phyloP scores from a whole-genome alignment of 1,140 invertebrate species.

The Brachystomella parvula region DNA sequence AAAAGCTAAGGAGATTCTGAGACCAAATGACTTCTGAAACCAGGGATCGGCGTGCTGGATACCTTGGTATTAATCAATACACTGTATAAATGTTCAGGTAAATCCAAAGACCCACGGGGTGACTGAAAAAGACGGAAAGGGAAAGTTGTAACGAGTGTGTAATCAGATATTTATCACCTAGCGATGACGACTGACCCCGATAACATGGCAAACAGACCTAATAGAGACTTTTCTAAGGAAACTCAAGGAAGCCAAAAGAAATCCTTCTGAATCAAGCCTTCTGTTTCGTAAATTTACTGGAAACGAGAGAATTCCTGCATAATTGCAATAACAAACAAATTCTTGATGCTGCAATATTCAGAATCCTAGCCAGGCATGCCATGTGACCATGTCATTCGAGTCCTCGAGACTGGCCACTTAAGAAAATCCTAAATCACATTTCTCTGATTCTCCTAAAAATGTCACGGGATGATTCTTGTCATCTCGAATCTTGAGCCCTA shows the following conservation, averaged over 20 bases:
- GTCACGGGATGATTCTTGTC: neutral
- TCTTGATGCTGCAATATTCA: neutral
- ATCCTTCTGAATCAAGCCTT: too few relatives aligned
- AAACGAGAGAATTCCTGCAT: neutral
- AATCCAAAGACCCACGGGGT: too few relatives aligned
- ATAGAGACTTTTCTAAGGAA: neutral
- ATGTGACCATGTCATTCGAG: neutral
- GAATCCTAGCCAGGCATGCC: neutral
- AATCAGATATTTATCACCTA: neutral
- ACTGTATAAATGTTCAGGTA: too few relatives aligned
- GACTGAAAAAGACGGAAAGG: too few relatives aligned
- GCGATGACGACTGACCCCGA: neutral
- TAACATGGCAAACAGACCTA: neutral
- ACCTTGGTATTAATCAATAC: too few relatives aligned
- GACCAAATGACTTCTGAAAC: too few relatives aligned
- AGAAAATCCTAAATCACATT: neutral
- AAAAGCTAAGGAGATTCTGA: too few relatives aligned
- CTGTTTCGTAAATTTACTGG: too few relatives aligned
- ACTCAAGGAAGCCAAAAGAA: neutral
- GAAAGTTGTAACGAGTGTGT: neutral
- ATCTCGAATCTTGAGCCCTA: neutral
- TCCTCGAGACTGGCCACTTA: neutral
- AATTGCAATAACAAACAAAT: neutral
- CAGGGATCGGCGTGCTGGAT: too few relatives aligned
- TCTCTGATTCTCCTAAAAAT: neutral